Conservation (phyloP, 1,140 invertebrate genomes). For the Drosophila kepulauana region DNA sequence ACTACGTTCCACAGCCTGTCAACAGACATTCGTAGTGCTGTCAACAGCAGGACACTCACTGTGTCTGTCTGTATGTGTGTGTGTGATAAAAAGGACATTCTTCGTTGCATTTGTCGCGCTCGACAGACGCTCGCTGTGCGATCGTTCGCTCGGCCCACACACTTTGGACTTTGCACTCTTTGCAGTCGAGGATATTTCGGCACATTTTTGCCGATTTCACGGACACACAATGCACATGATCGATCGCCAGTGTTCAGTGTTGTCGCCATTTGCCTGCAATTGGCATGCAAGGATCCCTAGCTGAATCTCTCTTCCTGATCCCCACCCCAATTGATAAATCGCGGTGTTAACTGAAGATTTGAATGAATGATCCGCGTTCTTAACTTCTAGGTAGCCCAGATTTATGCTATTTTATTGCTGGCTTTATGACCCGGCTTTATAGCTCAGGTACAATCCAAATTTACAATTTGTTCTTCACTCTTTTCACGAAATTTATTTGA, state of each 20-base stretch:
- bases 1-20: slow-evolving; percentile 57
- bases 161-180: slow-evolving; percentile 34
- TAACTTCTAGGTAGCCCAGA: slow-evolving; percentile 41
- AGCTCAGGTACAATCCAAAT: slow-evolving; percentile 30
- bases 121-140: slow-evolving; percentile 11
- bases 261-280: slow-evolving; percentile 38
- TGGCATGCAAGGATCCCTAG: slow-evolving; percentile 49
- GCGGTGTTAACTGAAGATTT: slow-evolving; percentile 59
- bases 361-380: slow-evolving; percentile 68
- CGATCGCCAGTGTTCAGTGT: slow-evolving; percentile 33
- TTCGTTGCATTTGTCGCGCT: slow-evolving; percentile 59
- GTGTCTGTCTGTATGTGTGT: not conserved
- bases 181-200: slow-evolving; percentile 13
- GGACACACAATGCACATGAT: slow-evolving; percentile 48
- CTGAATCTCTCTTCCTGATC: slow-evolving; percentile 7
- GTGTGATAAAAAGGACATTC: slow-evolving; percentile 44
- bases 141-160: slow-evolving; percentile 12
- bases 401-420: slow-evolving; percentile 41
- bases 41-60: slow-evolving; percentile 57
- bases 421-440: slow-evolving; percentile 62
- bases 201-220: slow-evolving; percentile 31
- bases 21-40: slow-evolving; percentile 51
- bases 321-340: slow-evolving; percentile 71
- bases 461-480: not conserved
- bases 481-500: not conserved